phyloP scores from a whole-genome alignment of 2,888 invertebrate species.

The Mantis religiosa region DNA sequence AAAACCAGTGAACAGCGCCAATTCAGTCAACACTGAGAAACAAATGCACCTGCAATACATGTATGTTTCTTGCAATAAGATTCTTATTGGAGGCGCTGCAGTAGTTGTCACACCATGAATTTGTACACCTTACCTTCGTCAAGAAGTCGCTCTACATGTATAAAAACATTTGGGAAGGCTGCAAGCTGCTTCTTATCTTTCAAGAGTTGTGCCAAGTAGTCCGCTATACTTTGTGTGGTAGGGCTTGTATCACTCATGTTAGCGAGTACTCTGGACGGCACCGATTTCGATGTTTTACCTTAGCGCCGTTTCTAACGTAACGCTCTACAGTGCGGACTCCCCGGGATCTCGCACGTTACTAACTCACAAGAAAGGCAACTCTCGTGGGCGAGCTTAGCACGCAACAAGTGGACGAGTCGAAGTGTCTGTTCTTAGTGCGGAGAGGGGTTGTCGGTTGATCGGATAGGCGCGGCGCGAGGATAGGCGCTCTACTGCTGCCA shows the following conservation, averaged over 20 bases:
- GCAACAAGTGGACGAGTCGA: conserved; percentile 27
- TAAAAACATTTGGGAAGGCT: conserved; percentile 98
- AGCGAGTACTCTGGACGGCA: conserved; percentile 7
- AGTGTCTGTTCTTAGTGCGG: not conserved
- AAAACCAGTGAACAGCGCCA: not conserved
- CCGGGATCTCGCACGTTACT: conserved; percentile 28
- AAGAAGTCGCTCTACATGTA: conserved; percentile 96
- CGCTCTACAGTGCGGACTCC: conserved; percentile 23
- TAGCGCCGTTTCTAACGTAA: conserved; percentile 6
- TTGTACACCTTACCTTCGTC: conserved; percentile 83
- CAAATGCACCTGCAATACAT: not conserved
- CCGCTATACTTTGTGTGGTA: conserved; percentile 95
- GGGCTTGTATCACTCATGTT: conserved; percentile 40
- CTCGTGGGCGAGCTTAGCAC: conserved; percentile 16
- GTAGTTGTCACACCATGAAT: not conserved
- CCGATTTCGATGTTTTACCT: conserved; percentile 19
- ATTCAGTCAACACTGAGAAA: not conserved
- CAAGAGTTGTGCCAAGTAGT: conserved; percentile 98
- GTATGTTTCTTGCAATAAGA: not conserved
- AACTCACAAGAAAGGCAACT: not conserved
- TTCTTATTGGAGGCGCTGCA: not conserved
- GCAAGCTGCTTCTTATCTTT: conserved; percentile 99
- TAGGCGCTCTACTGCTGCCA: conserved; percentile 26
- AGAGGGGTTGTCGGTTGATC: conserved; percentile 21
- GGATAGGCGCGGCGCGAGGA: not conserved